These are phyloP conservation scores for Ormyrus rosae DNA, from an alignment of 2,888 invertebrate genomes.

Conservation along the genomic window DNA sequence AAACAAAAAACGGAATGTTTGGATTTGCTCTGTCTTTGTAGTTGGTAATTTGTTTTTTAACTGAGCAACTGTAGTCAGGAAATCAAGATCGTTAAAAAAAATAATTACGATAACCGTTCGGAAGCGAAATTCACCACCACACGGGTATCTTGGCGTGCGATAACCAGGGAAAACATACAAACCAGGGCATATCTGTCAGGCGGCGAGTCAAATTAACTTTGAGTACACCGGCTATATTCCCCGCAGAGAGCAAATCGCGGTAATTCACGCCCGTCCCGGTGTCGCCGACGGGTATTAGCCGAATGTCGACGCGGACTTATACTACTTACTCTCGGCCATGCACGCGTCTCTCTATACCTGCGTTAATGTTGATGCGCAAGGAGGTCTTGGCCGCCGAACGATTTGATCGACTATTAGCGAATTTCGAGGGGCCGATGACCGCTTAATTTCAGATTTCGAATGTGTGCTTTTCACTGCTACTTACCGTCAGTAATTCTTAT, in stretches of 20 bases:
- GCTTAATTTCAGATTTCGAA: too few relatives aligned
- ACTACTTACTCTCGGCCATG: background rate
- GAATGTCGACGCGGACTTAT: slow-evolving; percentile 44
- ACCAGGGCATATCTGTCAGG: slow-evolving; percentile 10
- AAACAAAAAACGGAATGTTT: too few relatives aligned
- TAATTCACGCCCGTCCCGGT: slow-evolving; percentile 21
- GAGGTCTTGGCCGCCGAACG: background rate
- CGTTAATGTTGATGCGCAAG: background rate
- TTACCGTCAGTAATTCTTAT: too few relatives aligned
- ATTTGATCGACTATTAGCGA: too few relatives aligned
- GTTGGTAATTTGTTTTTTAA: too few relatives aligned
- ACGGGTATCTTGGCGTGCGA: background rate
- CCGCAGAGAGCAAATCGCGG: slow-evolving; percentile 25
- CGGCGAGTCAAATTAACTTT: slow-evolving; percentile 42
- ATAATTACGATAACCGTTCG: too few relatives aligned
- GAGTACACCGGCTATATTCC: slow-evolving; percentile 13
- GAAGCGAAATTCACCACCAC: too few relatives aligned
- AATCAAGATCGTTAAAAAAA: too few relatives aligned
- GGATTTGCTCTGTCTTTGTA: too few relatives aligned
- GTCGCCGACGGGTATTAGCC: slow-evolving; percentile 49
- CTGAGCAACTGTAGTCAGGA: too few relatives aligned
- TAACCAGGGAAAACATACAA: slow-evolving; percentile 22
- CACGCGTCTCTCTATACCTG: background rate
- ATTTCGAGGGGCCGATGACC: too few relatives aligned
- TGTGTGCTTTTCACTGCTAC: too few relatives aligned